Evolutionary conservation across 1,140 invertebrate genomes (phyloP).

Genomic region (Pachyrhynchus sulphureomaculatus): DNA sequence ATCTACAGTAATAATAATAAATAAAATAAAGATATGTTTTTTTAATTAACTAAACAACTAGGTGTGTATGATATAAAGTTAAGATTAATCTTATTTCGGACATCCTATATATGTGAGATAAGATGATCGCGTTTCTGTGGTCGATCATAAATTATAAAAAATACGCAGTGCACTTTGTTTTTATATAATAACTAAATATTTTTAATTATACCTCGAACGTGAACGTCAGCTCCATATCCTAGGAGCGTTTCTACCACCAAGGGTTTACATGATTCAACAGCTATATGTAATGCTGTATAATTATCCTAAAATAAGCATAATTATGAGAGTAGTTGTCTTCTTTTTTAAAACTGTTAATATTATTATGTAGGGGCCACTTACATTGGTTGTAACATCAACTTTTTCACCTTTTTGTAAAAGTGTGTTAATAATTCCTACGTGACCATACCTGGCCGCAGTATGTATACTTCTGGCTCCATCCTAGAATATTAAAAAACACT

Average conservation of each 20-base stretch:
- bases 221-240: conserved; percentile 95
- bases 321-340: neutral
- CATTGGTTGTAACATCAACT: conserved; percentile 92
- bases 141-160: too few species aligned
- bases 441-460: conserved; percentile 88
- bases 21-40: too few species aligned
- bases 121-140: too few species aligned
- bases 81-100: too few species aligned
- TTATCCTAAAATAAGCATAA: conserved; percentile 72
- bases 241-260: conserved; percentile 94
- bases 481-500: conserved; percentile 50
- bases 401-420: conserved; percentile 93
- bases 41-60: too few species aligned
- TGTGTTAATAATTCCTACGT: conserved; percentile 96
- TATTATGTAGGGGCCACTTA: conserved; percentile 54
- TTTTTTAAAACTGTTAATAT: neutral
- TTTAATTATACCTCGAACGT: conserved; percentile 87
- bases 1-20: too few species aligned
- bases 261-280: conserved; percentile 95
- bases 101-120: too few species aligned
- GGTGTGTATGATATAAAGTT: too few species aligned
- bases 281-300: conserved; percentile 97
- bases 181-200: too few species aligned
- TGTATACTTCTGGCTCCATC: conserved; percentile 89
- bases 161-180: too few species aligned